Conservation (phyloP, 2,797 vertebrate genomes). For the Cossypha caffra region DNA sequence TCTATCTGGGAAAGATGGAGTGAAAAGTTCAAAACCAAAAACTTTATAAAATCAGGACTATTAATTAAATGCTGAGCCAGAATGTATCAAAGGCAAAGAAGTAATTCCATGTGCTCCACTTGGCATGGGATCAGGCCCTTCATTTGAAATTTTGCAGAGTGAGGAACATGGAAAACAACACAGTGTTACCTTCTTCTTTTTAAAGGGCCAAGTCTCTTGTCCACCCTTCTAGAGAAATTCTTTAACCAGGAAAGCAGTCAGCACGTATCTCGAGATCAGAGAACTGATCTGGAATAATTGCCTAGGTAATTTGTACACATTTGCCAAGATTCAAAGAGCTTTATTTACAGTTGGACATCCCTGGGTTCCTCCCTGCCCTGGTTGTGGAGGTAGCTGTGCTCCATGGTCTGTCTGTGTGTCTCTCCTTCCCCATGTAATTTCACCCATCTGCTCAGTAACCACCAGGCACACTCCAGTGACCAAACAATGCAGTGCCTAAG, state of each 20-base stretch:
- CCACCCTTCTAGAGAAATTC: background rate
- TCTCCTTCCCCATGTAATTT: background rate
- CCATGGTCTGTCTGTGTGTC: background rate
- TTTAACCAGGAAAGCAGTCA: background rate
- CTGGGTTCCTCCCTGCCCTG: background rate
- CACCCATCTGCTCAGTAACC: background rate
- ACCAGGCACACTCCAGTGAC: background rate
- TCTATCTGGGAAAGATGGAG: constrained; percentile 33
- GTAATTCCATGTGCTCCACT: constrained; percentile 59
- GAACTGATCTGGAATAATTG: background rate
- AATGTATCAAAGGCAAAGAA: constrained; percentile 60
- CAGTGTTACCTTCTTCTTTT: background rate
- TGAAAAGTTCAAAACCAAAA: constrained; percentile 58
- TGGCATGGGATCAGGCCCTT: constrained; percentile 44
- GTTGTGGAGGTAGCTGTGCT: background rate
- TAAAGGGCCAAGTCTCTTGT: background rate
- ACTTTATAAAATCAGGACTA: constrained; percentile 31
- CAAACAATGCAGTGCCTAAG: background rate
- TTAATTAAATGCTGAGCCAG: constrained; percentile 60
- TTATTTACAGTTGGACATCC: background rate
- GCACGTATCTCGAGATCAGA: background rate
- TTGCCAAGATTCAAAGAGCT: background rate
- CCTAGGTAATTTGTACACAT: background rate
- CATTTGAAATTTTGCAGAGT: constrained; percentile 11
- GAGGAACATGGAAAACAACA: constrained; percentile 18